A percentile compares a stretch with the other conserved stretches of the same genome.
Evolutionary conservation across 2,797 vertebrate species (phyloP).

Genomic region (Arctocebus calabarensis): DNA sequence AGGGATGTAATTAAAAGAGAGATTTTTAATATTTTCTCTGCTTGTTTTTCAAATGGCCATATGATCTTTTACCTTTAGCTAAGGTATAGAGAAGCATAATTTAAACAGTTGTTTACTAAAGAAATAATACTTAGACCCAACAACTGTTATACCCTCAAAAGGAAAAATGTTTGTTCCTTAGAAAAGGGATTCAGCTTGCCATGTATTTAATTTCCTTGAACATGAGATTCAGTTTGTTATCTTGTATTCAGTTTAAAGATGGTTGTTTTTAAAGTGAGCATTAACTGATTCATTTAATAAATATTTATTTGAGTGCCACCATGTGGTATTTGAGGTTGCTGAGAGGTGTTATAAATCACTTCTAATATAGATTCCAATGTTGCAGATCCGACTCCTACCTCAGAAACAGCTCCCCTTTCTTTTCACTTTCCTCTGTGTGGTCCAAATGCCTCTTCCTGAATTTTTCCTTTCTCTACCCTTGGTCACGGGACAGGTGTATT

Average conservation of each 20-base stretch:
- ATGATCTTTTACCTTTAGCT: neutral
- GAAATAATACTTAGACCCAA: neutral
- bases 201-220: conserved; percentile 46
- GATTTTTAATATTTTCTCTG: neutral
- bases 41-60: neutral
- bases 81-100: neutral
- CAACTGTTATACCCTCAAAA: neutral
- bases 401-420: conserved; percentile 17
- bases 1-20: conserved; percentile 40
- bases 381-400: neutral
- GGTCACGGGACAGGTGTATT: neutral
- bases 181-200: neutral
- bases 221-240: neutral
- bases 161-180: conserved; percentile 31
- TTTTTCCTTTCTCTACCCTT: neutral
- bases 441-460: neutral
- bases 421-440: neutral
- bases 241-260: conserved; percentile 42
- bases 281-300: neutral
- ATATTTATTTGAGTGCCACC: neutral
- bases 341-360: conserved; percentile 8
- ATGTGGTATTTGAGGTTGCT: conserved; percentile 8
- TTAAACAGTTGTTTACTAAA: conserved; percentile 18
- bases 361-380: conserved; percentile 4
- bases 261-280: conserved; percentile 46